phyloP scores from a whole-genome alignment of 2,797 vertebrate genomes.

The Epinephelus awoara region DNA sequence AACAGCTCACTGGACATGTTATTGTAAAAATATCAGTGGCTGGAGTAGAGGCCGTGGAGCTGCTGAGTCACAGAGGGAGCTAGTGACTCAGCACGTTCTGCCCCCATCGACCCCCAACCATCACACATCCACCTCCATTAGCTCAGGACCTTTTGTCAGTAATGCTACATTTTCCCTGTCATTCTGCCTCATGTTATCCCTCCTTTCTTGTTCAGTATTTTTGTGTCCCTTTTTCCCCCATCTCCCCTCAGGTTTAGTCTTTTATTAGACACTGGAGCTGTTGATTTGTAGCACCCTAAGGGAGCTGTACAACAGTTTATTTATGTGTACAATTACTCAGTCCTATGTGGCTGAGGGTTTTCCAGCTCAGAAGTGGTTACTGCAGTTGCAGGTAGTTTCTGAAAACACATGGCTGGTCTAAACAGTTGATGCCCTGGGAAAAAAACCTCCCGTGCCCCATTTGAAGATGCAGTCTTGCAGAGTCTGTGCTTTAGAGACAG shows the following conservation, averaged over 20 bases:
- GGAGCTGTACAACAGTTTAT: constrained; percentile 35
- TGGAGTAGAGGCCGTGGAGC: constrained; percentile 27
- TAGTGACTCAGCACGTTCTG: constrained; percentile 64
- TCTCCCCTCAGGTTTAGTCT: constrained; percentile 15
- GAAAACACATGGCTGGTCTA: constrained; percentile 9
- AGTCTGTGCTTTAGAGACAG: not conserved
- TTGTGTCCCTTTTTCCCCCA: not conserved
- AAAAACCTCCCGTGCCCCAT: not conserved
- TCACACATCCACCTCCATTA: constrained; percentile 28
- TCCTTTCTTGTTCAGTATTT: not conserved
- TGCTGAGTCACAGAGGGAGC: constrained; percentile 63
- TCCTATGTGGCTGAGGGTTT: not conserved
- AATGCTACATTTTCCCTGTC: not conserved
- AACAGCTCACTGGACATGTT: constrained; percentile 22
- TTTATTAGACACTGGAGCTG: constrained; percentile 43
- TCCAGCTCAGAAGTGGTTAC: not conserved
- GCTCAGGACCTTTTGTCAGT: constrained; percentile 14
- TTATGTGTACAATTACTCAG: constrained; percentile 34
- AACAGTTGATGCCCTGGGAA: constrained; percentile 36
- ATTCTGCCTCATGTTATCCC: not conserved
- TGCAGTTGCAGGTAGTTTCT: constrained; percentile 31
- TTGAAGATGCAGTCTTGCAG: constrained; percentile 13
- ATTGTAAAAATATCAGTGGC: constrained; percentile 39
- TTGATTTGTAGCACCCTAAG: not conserved
- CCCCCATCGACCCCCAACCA: constrained; percentile 12